Percentiles rank a stretch among this genome's conserved stretches.
These are phyloP conservation scores for Turritopsis rubra DNA, from an alignment of 30 jellyfish, hydroid and myxozoan genomes.

Conservation along the genomic window DNA sequence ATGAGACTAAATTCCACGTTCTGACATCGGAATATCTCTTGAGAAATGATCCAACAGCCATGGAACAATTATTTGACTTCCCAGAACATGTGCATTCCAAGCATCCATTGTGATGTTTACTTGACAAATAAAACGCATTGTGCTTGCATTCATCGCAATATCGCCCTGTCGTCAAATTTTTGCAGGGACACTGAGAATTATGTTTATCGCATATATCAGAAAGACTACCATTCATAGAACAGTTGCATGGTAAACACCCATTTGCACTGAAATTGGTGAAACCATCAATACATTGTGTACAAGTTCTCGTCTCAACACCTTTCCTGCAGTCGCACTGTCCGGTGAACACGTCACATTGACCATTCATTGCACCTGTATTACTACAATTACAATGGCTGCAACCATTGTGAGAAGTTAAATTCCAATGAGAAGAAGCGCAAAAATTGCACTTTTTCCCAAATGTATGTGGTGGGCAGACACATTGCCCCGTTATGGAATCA, in stretches of 20 bases:
- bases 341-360: conserved; percentile 47
- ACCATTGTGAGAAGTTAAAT: conserved; percentile 57
- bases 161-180: conserved; percentile 46
- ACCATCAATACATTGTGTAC: conserved; percentile 50
- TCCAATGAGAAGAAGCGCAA: conserved; percentile 53
- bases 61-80: conserved; percentile 42
- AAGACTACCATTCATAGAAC: conserved; percentile 55
- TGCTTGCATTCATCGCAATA: conserved; percentile 53
- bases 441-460: conserved; percentile 50
- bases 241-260: conserved; percentile 72
- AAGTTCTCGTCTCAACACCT: conserved; percentile 55
- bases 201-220: conserved; percentile 37
- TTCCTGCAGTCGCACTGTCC: conserved; percentile 59
- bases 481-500: conserved; percentile 64
- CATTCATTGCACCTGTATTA: conserved; percentile 48
- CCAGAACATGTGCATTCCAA: conserved; percentile 73
- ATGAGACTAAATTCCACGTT: background rate
- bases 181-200: conserved; percentile 69
- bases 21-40: background rate
- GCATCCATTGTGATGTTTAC: conserved; percentile 45
- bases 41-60: background rate
- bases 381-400: conserved; percentile 63
- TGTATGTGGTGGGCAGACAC: conserved; percentile 58
- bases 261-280: conserved; percentile 37
- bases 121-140: conserved; percentile 41